Conservation (phyloP, 2,113 vertebrate species). For the Sapajus apella region DNA sequence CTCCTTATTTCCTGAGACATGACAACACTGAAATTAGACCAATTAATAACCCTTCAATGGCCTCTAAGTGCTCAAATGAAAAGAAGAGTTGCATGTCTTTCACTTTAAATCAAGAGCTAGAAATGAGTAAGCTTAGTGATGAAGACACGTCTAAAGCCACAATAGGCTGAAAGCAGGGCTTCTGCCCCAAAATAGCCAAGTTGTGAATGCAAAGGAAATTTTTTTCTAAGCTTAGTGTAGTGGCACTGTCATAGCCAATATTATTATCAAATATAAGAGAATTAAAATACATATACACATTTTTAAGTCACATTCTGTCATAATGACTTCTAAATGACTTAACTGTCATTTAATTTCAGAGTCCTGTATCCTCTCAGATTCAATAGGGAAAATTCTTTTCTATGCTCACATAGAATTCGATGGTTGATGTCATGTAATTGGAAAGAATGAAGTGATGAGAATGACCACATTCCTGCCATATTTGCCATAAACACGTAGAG, state of each 20-base stretch:
- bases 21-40: neutral
- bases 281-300: neutral
- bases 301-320: neutral
- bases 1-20: neutral
- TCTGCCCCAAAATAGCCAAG: neutral
- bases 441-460: neutral
- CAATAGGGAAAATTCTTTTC: neutral
- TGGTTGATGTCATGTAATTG: neutral
- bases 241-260: neutral
- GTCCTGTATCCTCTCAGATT: neutral
- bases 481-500: neutral
- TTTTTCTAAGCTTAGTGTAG: neutral
- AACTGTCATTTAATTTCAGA: neutral
- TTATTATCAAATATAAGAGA: neutral
- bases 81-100: neutral
- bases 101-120: neutral
- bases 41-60: neutral
- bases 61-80: neutral
- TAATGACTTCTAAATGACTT: neutral
- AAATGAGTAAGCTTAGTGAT: neutral
- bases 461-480: neutral
- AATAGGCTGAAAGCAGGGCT: neutral
- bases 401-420: neutral
- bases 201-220: neutral
- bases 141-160: neutral